Percentiles rank a stretch among this genome's conserved stretches.
Conservation (phyloP, 2,797 vertebrate species). For the Falco novaeseelandiae region DNA sequence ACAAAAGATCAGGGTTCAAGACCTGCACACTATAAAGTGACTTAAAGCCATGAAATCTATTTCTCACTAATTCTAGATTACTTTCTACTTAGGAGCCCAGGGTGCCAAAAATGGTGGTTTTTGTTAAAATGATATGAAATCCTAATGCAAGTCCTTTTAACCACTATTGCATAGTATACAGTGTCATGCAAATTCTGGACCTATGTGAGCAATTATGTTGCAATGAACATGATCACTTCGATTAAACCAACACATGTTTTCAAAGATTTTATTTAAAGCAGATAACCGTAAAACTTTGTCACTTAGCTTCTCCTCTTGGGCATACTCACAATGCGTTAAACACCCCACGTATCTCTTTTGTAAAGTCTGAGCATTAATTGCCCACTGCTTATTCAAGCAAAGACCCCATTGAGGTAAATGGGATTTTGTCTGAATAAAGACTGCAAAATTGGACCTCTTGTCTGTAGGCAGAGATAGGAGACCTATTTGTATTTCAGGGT, state of each 20-base stretch:
- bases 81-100: constrained; percentile 71
- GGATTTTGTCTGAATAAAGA: constrained; percentile 51
- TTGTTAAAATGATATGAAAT: constrained; percentile 71
- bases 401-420: constrained; percentile 52
- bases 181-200: constrained; percentile 59
- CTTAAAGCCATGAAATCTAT: constrained; percentile 75
- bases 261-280: constrained; percentile 59
- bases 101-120: constrained; percentile 65
- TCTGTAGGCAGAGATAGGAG: constrained; percentile 41
- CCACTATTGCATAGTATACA: neutral
- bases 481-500: neutral
- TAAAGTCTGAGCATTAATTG: constrained; percentile 57
- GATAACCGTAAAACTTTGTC: constrained; percentile 69
- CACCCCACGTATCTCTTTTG: constrained; percentile 56
- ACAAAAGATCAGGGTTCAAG: constrained; percentile 74
- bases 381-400: constrained; percentile 58
- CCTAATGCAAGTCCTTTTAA: constrained; percentile 57
- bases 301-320: constrained; percentile 48
- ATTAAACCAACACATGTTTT: constrained; percentile 60
- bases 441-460: constrained; percentile 44
- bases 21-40: constrained; percentile 72
- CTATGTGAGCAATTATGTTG: constrained; percentile 48
- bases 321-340: constrained; percentile 55
- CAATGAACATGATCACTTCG: constrained; percentile 63
- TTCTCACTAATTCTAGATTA: constrained; percentile 76